phyloP scores from a whole-genome alignment of 2,113 vertebrate species.

The Aix galericulata region DNA sequence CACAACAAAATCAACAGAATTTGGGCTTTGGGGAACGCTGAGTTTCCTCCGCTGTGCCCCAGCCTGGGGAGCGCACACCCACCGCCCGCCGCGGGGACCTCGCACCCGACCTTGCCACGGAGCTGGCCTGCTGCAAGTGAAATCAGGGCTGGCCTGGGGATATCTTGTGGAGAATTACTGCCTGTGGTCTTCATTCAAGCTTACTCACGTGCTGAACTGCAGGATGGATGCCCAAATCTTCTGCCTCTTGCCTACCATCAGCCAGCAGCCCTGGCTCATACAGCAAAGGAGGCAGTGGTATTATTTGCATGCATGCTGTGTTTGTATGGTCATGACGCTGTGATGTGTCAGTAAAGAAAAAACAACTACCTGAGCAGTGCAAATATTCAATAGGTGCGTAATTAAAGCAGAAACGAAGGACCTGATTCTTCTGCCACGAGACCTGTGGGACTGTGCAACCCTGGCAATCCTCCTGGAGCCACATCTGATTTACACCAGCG shows the following conservation, averaged over 20 bases:
- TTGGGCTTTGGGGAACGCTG: background rate
- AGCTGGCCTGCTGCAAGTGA: background rate
- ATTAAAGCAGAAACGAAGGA: background rate
- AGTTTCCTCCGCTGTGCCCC: background rate
- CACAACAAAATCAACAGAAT: constrained; percentile 14
- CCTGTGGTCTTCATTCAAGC: background rate
- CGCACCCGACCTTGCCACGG: background rate
- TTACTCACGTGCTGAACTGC: background rate
- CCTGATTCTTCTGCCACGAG: background rate
- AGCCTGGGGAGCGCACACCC: background rate
- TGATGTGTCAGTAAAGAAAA: rapidly evolving
- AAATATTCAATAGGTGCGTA: rapidly evolving
- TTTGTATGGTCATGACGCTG: rapidly evolving
- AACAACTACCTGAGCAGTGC: rapidly evolving
- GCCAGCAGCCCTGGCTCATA: background rate
- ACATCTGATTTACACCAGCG: background rate
- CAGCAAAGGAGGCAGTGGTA: rapidly evolving
- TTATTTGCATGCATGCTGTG: rapidly evolving
- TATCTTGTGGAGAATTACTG: background rate
- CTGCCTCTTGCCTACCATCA: background rate
- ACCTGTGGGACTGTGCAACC: background rate
- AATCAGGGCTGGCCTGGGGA: background rate
- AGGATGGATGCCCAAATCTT: rapidly evolving
- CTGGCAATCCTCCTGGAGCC: background rate
- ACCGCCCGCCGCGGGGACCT: background rate